phyloP scores from a whole-genome alignment of 2,888 invertebrate species.

The Tromatobia lineatoria region DNA sequence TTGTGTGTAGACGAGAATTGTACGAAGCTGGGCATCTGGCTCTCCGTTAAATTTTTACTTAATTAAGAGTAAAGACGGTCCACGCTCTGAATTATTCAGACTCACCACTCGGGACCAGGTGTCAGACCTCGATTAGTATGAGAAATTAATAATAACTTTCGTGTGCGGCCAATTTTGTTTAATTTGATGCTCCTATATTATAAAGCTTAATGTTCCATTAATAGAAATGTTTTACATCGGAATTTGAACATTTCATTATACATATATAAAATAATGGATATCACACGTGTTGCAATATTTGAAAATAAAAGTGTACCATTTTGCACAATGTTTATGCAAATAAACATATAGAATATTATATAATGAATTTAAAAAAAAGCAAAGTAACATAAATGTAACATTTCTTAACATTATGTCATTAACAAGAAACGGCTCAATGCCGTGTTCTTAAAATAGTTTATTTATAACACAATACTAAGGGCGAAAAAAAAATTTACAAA shows the following conservation, averaged over 20 bases:
- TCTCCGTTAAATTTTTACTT: slow-evolving; percentile 26
- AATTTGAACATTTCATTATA: background rate
- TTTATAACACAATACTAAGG: no score
- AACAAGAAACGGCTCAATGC: background rate
- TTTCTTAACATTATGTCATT: background rate
- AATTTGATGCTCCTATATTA: background rate
- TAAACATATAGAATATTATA: no score
- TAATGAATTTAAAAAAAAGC: background rate
- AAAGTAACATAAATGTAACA: background rate
- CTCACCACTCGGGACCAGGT: slow-evolving; percentile 65
- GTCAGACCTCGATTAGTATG: slow-evolving; percentile 68
- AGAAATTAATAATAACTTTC: slow-evolving; percentile 77
- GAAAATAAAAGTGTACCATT: no score
- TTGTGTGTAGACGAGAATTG: slow-evolving; percentile 8
- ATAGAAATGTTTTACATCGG: background rate
- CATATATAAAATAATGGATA: no score
- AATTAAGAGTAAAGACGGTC: slow-evolving; percentile 56
- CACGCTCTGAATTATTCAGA: slow-evolving; percentile 27
- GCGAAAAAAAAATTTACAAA: background rate
- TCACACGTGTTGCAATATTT: no score
- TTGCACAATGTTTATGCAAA: background rate
- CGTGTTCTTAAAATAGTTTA: background rate
- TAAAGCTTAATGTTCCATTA: background rate
- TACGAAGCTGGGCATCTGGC: slow-evolving; percentile 24
- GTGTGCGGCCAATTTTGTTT: slow-evolving; percentile 46